Evolutionary conservation across 2,797 vertebrate species (phyloP).

Genomic region (Anas flavirostris): DNA sequence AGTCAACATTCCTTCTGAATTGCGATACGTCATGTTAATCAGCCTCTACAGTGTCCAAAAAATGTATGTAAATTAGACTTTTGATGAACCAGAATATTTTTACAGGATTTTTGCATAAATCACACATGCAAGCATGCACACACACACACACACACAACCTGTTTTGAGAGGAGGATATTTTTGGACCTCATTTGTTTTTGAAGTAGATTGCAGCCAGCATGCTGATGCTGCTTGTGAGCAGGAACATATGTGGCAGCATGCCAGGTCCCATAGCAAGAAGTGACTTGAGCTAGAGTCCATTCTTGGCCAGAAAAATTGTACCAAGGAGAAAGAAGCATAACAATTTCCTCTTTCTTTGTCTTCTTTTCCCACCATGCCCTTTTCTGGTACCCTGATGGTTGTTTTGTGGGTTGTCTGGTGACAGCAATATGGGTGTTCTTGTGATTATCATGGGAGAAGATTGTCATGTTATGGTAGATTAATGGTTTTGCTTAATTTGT

Average conservation of each 20-base stretch:
- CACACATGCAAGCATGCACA: neutral
- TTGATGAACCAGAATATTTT: slow-evolving; percentile 73
- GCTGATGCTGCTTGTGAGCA: neutral
- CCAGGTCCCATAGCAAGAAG: neutral
- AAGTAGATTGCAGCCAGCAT: neutral
- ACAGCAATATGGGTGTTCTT: neutral
- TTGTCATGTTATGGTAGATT: neutral
- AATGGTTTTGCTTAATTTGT: neutral
- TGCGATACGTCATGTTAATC: slow-evolving; percentile 62
- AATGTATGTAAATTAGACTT: slow-evolving; percentile 73
- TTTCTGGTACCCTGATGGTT: neutral
- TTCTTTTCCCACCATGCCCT: neutral
- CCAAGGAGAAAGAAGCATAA: neutral
- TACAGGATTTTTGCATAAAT: slow-evolving; percentile 73
- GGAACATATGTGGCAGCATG: neutral
- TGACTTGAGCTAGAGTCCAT: neutral
- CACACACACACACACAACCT: neutral
- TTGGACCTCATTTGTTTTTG: slow-evolving; percentile 40
- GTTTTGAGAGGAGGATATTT: slow-evolving; percentile 47
- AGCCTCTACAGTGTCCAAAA: slow-evolving; percentile 63
- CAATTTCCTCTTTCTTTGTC: neutral
- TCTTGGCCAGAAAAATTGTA: neutral
- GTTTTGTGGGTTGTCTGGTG: neutral
- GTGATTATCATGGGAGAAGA: neutral
- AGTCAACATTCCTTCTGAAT: slow-evolving; percentile 66